Conservation (phyloP, 2,113 vertebrate genomes). For the Anguilla japonica region DNA sequence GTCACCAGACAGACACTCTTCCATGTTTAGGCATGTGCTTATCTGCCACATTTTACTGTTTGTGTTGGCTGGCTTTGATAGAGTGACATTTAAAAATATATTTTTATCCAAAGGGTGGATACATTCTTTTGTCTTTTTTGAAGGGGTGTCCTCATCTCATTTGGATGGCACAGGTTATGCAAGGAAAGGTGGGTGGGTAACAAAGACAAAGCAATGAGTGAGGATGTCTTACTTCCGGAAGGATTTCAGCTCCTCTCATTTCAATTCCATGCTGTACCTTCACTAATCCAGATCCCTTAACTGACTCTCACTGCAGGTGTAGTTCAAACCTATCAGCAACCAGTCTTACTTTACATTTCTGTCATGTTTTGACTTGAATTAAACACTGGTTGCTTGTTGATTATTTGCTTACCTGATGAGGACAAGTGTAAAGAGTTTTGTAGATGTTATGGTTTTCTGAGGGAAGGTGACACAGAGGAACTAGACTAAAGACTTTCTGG, state of each 20-base stretch:
- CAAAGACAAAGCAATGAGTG: no score
- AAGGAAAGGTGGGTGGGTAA: no score
- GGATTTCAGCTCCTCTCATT: no score
- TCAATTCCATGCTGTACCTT: no score
- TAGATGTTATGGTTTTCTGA: no score
- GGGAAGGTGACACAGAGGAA: no score
- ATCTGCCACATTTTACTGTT: background rate
- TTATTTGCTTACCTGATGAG: background rate
- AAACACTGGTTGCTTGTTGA: background rate
- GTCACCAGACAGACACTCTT: background rate
- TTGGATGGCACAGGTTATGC: no score
- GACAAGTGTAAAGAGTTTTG: no score
- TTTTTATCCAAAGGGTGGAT: background rate
- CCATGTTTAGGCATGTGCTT: background rate
- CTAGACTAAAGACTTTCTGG: no score
- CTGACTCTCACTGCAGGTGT: background rate
- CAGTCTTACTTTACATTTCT: background rate
- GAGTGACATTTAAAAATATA: background rate
- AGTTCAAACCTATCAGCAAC: background rate
- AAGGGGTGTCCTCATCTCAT: no score
- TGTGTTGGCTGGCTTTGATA: background rate
- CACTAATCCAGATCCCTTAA: background rate
- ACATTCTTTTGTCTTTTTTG: background rate
- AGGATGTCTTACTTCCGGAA: no score
- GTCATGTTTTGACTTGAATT: background rate